Evolutionary conservation across 1,140 invertebrate species (phyloP).

Genomic region (Drosophila subpulchrella): DNA sequence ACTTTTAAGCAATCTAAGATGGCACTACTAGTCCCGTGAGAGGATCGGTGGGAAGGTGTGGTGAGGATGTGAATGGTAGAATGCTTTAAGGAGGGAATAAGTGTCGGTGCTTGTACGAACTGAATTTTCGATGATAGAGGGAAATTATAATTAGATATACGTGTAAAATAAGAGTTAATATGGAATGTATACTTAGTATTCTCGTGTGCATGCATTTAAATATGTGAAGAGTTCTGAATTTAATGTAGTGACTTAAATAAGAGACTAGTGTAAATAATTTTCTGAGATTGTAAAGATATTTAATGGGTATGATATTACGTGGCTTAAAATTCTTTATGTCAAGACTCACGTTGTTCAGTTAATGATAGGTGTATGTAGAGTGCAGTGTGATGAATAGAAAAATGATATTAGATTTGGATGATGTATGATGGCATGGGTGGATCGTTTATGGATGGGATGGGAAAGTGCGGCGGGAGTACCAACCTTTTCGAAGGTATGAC

Average conservation of each 20-base stretch:
- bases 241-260: background rate
- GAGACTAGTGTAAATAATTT: too few relatives aligned
- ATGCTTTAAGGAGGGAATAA: background rate
- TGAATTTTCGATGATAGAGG: background rate
- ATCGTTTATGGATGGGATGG: background rate
- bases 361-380: background rate
- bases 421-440: background rate
- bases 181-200: background rate
- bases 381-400: constrained; percentile 7
- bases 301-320: too few relatives aligned
- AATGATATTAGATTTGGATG: background rate
- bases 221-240: background rate
- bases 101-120: background rate
- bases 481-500: constrained; percentile 90
- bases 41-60: background rate
- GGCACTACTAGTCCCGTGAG: constrained; percentile 22
- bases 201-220: background rate
- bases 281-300: too few relatives aligned
- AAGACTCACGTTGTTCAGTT: background rate
- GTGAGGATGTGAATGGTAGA: constrained; percentile 14
- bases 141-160: too few relatives aligned
- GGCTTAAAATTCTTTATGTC: too few relatives aligned
- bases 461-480: constrained; percentile 56
- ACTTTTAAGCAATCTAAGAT: background rate
- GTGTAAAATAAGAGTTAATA: too few relatives aligned